Base-by-base conservation (phyloP, 2,888 invertebrate species). In the Cremastobaeus sp. region DNA sequence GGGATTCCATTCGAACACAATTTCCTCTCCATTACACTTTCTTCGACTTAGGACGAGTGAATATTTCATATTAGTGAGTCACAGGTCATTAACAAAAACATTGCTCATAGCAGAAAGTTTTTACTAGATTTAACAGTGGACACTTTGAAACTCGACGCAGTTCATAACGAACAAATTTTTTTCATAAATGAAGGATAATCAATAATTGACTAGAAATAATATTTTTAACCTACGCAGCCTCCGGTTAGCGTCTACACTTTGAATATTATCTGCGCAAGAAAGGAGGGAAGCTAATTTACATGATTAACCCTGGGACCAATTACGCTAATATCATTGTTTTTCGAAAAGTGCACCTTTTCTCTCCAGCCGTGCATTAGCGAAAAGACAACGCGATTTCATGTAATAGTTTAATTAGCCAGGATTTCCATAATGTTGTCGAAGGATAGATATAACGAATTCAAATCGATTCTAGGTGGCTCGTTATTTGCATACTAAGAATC, bases 401-500 rank as follows among this genome's bases (percentile, higher is more conserved):
- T 73, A 57, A 73, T 68, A 41, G 66, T 18, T 37, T 37, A 55
- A 73, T 65, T 72, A 52, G 59, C 30, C 32, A 12, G 8, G 35
- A 73, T 73, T 66, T 73, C 73, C 73, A 73, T 73, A 73, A 73
- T 62, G 15, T 34, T 21, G 37, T 4, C 15, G 18, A n/a, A 8
- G 15, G 47, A n/a, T n/a, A n/a, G 28, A 12, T 43, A 18, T 54
- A 71, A 65, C 55, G n/a, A 64, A 71, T 71, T 65, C 57, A 64
- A 62, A 71, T 65, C 43, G 45, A 57, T 52, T 52, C 52, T 15
- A 65, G 34, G 57, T 35, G 35, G 39, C 41, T 54, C 14, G 45
- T 34, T 15, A 62, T 73, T 68, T 68, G 73, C 73, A 73, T 73
- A 45, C 68, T 62, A 62, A 73, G 62, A 73, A 66, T 73, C 72